These are phyloP conservation scores for Onychostruthus taczanowskii DNA, from an alignment of 2,113 vertebrate species.

Conservation along the genomic window DNA sequence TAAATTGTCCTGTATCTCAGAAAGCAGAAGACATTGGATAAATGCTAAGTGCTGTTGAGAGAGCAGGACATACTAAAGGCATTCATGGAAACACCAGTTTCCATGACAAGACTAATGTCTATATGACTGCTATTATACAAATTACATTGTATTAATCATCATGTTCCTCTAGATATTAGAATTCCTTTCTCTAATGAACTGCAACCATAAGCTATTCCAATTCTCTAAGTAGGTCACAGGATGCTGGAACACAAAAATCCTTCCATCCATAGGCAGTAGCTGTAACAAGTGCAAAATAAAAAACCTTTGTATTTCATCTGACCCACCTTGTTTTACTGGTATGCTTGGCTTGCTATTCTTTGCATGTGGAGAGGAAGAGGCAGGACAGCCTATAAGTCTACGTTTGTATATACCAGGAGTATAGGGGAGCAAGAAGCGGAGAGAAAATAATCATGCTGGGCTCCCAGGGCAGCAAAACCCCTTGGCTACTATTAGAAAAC, in stretches of 20 bases:
- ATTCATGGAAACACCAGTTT: not conserved
- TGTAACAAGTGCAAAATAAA: not conserved
- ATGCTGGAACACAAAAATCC: constrained; percentile 39
- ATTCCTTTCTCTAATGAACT: constrained; percentile 38
- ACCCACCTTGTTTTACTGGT: not conserved
- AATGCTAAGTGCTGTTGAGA: not conserved
- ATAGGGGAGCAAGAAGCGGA: not conserved
- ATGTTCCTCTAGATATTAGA: constrained; percentile 16
- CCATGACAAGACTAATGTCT: not conserved
- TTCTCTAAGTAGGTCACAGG: constrained; percentile 52
- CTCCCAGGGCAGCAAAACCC: not conserved
- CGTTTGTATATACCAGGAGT: accelerated
- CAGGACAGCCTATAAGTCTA: not conserved
- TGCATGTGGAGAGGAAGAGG: not conserved
- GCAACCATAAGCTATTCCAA: constrained; percentile 2
- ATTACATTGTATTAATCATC: not conserved
- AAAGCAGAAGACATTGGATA: not conserved
- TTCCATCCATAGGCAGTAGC: not conserved
- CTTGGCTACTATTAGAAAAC: not conserved
- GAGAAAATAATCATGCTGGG: not conserved
- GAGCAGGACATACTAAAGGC: not conserved
- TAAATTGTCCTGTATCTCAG: not conserved
- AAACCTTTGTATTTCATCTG: not conserved
- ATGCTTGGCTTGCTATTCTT: not conserved
- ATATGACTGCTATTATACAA: not conserved